Base-by-base conservation (phyloP, 2,113 vertebrate genomes). In the Lasiurus borealis region DNA sequence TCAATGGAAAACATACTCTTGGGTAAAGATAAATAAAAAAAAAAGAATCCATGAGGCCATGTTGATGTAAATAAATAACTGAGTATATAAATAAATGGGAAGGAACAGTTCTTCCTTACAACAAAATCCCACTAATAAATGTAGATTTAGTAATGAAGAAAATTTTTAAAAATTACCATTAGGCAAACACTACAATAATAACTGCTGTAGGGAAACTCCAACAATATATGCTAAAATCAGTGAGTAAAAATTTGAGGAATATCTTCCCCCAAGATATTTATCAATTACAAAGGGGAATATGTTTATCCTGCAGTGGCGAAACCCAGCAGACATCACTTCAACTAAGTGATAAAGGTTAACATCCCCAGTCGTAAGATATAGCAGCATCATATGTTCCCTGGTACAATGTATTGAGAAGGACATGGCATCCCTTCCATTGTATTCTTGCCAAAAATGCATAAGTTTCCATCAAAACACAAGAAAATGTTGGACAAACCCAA, bases 241-340 rank as follows among this genome's bases (percentile, higher is more conserved):
- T 68, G 46, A 15, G 15, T 62, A 44, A 34, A 93, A 75, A 14
- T 88, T 75, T 83, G 48, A 52, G 48, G 29, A 94, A 19, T 19
- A 90, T 44, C 11, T 83, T 78, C 16, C 66, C 50, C 21, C 62
- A 85, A 85, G 40, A 73, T 40, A 93, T 34, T 68, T 54, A 86
- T 46, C 46, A 83, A 80, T 59, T 92, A 82, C n/a, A 85, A 68
- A 92, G 25, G 25, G n/a, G 25, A 59, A 94, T 88, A 88, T n/a
- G 3, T 21, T 80, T 84, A 50, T n/a, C 75, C 50, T 34, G 31
- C 27, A 91, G 48, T 44, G 8, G 23, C 84, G 40, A 96, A 95
- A 81, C n/a, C 66, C 68, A 82, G n/a, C 29, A 88, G 7, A 68
- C 16, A 27, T 8, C 16, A 62, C 12, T 25, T 82, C 82, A 68